A percentile compares a stretch with the other conserved stretches of the same genome.
Conservation (phyloP, 2,113 vertebrate species). For the Pagrus major region DNA sequence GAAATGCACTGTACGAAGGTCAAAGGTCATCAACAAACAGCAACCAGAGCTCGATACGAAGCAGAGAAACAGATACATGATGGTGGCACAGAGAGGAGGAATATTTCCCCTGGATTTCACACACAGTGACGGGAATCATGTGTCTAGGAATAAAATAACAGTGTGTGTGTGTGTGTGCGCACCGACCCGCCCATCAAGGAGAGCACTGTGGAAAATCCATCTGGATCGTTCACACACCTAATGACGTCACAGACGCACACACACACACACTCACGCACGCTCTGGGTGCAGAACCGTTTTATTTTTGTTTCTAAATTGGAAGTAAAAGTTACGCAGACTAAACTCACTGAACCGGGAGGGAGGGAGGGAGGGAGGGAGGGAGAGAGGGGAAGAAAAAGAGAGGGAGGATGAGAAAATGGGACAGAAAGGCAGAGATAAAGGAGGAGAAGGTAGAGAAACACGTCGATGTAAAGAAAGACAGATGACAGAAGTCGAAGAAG, state of each 20-base stretch:
- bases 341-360: conserved; percentile 61
- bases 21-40: conserved; percentile 14
- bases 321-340: conserved; percentile 57
- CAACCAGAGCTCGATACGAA: not conserved
- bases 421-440: conserved; percentile 13
- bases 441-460: conserved; percentile 1
- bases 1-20: not conserved
- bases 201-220: conserved; percentile 77
- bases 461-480: conserved; percentile 31
- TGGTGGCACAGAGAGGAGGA: conserved; percentile 31
- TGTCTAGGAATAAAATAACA: conserved; percentile 49
- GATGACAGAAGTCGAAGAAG: conserved; percentile 40
- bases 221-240: conserved; percentile 62
- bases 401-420: conserved; percentile 28
- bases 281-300: conserved; percentile 40
- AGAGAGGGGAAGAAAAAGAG: not conserved
- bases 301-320: conserved; percentile 70
- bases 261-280: conserved; percentile 30
- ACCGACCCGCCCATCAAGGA: conserved; percentile 60
- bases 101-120: conserved; percentile 34
- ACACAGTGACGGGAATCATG: conserved; percentile 46
- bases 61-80: conserved; percentile 30
- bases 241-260: conserved; percentile 62
- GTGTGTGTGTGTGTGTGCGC: conserved; percentile 32
- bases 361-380: not conserved